Evolutionary conservation across 2,113 vertebrate species (phyloP), one percentile per base, ranked within the genome.

Genomic region (Falco punctatus): DNA sequence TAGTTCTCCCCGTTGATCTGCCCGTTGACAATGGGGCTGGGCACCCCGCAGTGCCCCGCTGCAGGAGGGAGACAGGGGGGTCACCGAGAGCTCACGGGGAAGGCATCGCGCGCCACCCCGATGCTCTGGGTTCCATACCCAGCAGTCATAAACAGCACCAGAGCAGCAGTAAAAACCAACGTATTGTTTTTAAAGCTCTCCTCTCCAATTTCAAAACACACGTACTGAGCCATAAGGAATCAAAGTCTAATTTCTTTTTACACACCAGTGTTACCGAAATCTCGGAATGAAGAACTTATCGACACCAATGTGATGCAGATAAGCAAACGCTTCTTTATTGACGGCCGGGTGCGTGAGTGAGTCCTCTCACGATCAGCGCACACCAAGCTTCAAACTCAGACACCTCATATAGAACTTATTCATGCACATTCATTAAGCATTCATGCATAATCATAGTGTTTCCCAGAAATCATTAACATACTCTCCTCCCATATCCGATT

Each of bases 1-100:
- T 98, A 99, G 97, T 99, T 99, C 97, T 99, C 99, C 3, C 99
- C 99, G 1, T 98, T 99, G 96, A 99, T 99, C 92, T 99, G 99
- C 20, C 99, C 99, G 1, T 99, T 99, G 88, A 99, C 99, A 0
- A 99, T 99, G 87, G 99, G 98, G 59, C 99, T 98, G 5, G 99
- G 99, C 6, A 98, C 98, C 6, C 99, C 99, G 5, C 99, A 99
- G 94, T 99, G 99, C 26, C 99, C 99, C 15, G 99, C 99, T 99
- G 75, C 58, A 3, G 26, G 16, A 2, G 40, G 54, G 72, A 17
- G 13, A 49, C 19, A 33, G 2, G 15, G 30, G 4, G 13, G 6
- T 64, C 87, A 86, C 12, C 3, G 1, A 1, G 33, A 13, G 57
- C 23, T 3, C 0, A 2, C 0, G 0, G 4, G 4, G 17, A 44